These are phyloP conservation scores for Acanthochromis polyacanthus DNA, from an alignment of 2,113 vertebrate genomes.

Conservation along the genomic window DNA sequence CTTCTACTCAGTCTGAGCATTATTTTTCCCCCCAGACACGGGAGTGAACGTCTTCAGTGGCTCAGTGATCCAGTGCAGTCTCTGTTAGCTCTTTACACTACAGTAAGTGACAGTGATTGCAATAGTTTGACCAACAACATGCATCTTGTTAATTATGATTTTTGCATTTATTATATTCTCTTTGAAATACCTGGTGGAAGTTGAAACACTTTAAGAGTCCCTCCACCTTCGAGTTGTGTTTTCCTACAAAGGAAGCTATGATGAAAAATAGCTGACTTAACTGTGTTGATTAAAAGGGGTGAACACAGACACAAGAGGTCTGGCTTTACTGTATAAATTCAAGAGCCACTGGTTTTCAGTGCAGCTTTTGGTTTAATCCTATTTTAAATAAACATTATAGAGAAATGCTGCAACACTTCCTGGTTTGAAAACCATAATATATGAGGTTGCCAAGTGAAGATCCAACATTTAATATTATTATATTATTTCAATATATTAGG, in stretches of 20 bases:
- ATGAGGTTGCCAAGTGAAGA: too few species aligned
- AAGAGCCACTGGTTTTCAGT: too few species aligned
- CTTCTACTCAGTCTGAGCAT: constrained; percentile 34
- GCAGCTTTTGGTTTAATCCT: too few species aligned
- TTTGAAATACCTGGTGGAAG: neutral
- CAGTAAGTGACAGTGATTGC: neutral
- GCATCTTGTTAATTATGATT: neutral
- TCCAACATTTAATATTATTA: too few species aligned
- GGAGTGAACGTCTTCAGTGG: constrained; percentile 34
- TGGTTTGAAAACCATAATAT: too few species aligned
- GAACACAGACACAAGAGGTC: too few species aligned
- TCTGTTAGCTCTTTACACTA: neutral
- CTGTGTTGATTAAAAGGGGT: neutral
- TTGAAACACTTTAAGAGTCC: neutral
- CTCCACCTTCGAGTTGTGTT: too few species aligned
- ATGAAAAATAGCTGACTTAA: neutral
- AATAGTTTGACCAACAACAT: neutral
- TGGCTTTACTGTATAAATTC: too few species aligned
- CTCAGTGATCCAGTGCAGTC: constrained; percentile 5
- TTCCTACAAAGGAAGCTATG: too few species aligned
- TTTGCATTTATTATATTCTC: neutral
- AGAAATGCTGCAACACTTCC: too few species aligned
- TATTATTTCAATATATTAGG: too few species aligned
- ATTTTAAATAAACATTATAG: too few species aligned
- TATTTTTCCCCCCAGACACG: constrained; percentile 26